Percentiles rank a stretch among this genome's conserved stretches.
Conservation (phyloP, 1,140 invertebrate species). For the Tetramorium simillimum region DNA sequence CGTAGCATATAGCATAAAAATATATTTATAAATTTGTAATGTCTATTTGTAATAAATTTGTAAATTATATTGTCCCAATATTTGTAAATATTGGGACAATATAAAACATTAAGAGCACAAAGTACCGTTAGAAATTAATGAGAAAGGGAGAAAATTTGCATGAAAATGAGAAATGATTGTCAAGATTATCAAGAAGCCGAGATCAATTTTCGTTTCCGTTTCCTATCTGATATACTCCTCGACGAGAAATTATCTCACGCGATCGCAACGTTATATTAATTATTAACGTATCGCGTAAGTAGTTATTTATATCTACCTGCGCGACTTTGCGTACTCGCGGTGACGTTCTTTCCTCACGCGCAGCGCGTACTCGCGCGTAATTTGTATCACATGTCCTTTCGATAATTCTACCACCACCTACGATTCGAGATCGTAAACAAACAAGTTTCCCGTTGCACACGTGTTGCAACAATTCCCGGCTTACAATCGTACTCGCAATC, state of each 20-base stretch:
- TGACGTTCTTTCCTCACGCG: not conserved
- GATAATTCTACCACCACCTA: conserved; percentile 16
- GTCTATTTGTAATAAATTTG: too few relatives aligned
- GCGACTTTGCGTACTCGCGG: not conserved
- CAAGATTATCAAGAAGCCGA: not conserved
- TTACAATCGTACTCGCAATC: conserved; percentile 38
- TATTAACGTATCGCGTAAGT: conserved; percentile 24
- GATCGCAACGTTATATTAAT: not conserved
- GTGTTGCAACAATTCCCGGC: conserved; percentile 37
- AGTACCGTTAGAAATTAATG: not conserved
- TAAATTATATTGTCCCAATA: too few relatives aligned
- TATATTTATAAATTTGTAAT: not conserved
- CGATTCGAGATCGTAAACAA: conserved; percentile 41
- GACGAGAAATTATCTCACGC: not conserved
- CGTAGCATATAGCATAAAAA: not conserved
- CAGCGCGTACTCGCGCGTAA: not conserved
- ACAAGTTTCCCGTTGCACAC: not conserved
- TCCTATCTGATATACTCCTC: not conserved
- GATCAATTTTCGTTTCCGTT: not conserved
- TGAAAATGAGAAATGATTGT: not conserved
- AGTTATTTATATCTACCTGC: conserved; percentile 37
- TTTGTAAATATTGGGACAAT: not conserved
- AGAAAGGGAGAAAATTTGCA: not conserved
- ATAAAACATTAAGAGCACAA: not conserved
- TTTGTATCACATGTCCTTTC: conserved; percentile 41